A percentile compares a stretch with the other conserved stretches of the same genome.
Conservation (phyloP, 2,888 invertebrate species). For the Clistopyga incitator region DNA sequence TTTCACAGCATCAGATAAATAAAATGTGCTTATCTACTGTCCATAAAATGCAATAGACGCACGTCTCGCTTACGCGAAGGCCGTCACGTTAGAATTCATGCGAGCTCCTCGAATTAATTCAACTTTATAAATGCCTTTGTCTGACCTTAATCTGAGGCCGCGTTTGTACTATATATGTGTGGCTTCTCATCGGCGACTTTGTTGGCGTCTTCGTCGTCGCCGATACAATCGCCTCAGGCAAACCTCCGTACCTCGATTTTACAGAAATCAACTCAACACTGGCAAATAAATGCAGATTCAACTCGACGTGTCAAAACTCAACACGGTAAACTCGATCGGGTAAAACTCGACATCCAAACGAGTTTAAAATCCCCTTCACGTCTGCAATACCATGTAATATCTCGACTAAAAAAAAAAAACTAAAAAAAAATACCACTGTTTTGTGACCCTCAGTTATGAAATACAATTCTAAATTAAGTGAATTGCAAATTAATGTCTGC, state of each 20-base stretch:
- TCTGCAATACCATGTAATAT: too few species aligned
- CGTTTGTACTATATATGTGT: slow-evolving; percentile 20
- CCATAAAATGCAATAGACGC: slow-evolving; percentile 34
- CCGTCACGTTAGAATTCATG: slow-evolving; percentile 39
- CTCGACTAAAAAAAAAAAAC: too few species aligned
- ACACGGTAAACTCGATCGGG: too few species aligned
- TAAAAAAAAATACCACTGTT: too few species aligned
- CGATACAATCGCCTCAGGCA: slow-evolving; percentile 47
- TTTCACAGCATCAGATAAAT: slow-evolving; percentile 4
- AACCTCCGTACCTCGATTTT: slow-evolving; percentile 1
- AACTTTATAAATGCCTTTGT: slow-evolving; percentile 34
- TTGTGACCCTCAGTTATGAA: too few species aligned
- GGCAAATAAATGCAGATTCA: too few species aligned
- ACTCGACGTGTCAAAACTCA: too few species aligned
- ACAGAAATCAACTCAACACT: too few species aligned
- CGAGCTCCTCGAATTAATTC: slow-evolving; percentile 50
- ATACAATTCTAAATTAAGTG: too few species aligned
- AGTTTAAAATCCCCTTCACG: too few species aligned
- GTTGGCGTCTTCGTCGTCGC: slow-evolving; percentile 25
- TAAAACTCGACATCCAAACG: too few species aligned
- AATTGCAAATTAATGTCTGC: too few species aligned
- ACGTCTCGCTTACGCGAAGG: slow-evolving; percentile 30
- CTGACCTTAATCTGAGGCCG: slow-evolving; percentile 52
- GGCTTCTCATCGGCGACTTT: slow-evolving; percentile 36
- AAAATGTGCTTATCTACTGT: not conserved